Evolutionary conservation across 2,888 invertebrate genomes (phyloP).

Genomic region (Tetropium fuscum): DNA sequence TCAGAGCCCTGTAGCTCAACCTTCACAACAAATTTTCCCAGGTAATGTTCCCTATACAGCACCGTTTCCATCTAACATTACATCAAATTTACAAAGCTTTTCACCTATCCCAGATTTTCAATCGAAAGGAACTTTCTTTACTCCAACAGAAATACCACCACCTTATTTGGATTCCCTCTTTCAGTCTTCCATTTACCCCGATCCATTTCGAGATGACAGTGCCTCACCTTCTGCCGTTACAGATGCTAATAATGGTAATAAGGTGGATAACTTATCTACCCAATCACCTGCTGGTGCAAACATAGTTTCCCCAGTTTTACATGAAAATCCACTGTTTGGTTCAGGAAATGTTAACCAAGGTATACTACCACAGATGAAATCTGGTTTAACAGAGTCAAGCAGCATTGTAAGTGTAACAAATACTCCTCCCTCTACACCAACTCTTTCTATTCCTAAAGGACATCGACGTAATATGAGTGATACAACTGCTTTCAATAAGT

Average conservation of each 20-base stretch:
- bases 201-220: conserved; percentile 75
- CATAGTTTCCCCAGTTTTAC: conserved; percentile 53
- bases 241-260: conserved; percentile 43
- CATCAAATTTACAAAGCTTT: conserved; percentile 42
- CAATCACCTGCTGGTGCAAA: conserved; percentile 35
- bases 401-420: conserved; percentile 56
- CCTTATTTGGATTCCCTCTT: conserved; percentile 73
- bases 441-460: conserved; percentile 65
- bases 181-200: conserved; percentile 76
- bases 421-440: conserved; percentile 62
- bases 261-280: conserved; percentile 45
- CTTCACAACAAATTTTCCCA: conserved; percentile 38
- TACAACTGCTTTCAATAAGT: conserved; percentile 86
- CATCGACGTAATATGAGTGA: conserved; percentile 88
- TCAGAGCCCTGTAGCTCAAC: conserved; percentile 57
- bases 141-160: conserved; percentile 51
- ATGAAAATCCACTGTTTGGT: conserved; percentile 53
- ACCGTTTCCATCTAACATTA: conserved; percentile 39
- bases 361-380: conserved; percentile 41
- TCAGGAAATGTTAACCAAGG: conserved; percentile 44
- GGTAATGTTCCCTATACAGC: conserved; percentile 45
- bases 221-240: conserved; percentile 44
- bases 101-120: conserved; percentile 51
- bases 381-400: conserved; percentile 58
- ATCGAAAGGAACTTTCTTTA: conserved; percentile 41